These are phyloP conservation scores for Gambusia holbrooki DNA, from an alignment of 2,113 vertebrate genomes.

Conservation along the genomic window DNA sequence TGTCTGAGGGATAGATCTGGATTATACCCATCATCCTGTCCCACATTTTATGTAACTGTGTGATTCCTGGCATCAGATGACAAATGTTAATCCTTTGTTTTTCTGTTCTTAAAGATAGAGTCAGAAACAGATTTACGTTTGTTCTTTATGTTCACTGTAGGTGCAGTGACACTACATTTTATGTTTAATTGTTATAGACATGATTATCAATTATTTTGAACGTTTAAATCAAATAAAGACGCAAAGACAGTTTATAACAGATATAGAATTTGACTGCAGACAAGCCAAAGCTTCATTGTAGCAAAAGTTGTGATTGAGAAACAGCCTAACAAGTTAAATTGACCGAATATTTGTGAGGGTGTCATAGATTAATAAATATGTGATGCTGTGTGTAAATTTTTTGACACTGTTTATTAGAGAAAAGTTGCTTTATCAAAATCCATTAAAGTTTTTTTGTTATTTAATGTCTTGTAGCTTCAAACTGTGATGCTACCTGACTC, in stretches of 20 bases:
- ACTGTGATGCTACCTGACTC: not conserved
- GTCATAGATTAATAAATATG: not conserved
- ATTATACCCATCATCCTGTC: conserved; percentile 52
- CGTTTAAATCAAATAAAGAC: too few species aligned
- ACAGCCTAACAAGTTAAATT: too few species aligned
- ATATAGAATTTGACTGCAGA: too few species aligned
- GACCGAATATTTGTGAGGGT: not conserved
- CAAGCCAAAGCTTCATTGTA: too few species aligned
- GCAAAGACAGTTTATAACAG: too few species aligned
- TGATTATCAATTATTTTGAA: too few species aligned
- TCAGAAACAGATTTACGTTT: not conserved
- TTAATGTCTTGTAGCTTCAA: conserved; percentile 27
- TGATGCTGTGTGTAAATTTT: not conserved
- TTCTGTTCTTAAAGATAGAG: conserved; percentile 11
- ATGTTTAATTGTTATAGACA: too few species aligned
- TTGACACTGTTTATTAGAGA: not conserved
- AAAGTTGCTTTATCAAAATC: not conserved
- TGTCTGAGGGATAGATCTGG: conserved; percentile 24
- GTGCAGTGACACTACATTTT: too few species aligned
- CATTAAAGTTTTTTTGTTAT: not conserved
- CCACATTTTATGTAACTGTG: conserved; percentile 60
- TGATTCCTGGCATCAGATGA: conserved; percentile 43
- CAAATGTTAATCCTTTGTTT: conserved; percentile 54
- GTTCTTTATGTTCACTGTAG: not conserved
- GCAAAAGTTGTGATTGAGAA: too few species aligned